These are phyloP conservation scores for Peromyscus californicus DNA, from an alignment of 2,113 vertebrate genomes.

Conservation along the genomic window DNA sequence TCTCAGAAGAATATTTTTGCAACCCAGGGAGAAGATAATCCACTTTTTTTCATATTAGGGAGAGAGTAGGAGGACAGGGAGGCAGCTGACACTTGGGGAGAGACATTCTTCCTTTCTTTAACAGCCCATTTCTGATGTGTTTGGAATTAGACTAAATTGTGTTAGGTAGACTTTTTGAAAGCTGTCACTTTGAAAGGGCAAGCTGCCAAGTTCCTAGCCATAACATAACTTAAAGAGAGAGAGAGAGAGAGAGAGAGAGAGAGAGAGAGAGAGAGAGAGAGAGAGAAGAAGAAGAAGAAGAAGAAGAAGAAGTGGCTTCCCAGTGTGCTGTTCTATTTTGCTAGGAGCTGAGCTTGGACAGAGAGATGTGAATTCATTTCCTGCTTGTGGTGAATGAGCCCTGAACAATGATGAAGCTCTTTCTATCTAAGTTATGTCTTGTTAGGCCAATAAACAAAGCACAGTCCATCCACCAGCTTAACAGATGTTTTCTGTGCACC, in stretches of 20 bases:
- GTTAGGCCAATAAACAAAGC: constrained; percentile 19
- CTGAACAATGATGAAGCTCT: not conserved
- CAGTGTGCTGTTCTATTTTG: constrained; percentile 17
- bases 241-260: not conserved
- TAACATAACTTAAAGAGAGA: not conserved
- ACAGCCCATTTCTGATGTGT: constrained; percentile 61
- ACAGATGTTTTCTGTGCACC: not conserved
- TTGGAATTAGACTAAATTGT: constrained; percentile 74
- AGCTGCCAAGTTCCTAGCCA: constrained; percentile 58
- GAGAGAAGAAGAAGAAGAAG: no score
- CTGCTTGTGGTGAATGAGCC: not conserved
- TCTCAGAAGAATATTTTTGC: constrained; percentile 79
- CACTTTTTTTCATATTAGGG: constrained; percentile 69
- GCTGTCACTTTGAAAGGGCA: constrained; percentile 71
- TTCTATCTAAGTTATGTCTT: not conserved
- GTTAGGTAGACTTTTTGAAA: constrained; percentile 76
- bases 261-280: not conserved
- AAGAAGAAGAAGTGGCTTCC: not conserved
- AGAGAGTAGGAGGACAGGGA: constrained; percentile 1
- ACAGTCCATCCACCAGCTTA: not conserved
- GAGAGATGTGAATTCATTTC: constrained; percentile 45
- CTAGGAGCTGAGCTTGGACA: not conserved
- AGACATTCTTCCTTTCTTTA: constrained; percentile 49
- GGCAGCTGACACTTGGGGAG: constrained; percentile 41
- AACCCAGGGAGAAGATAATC: constrained; percentile 71